These are phyloP conservation scores for Chaetogeoica ovagalla DNA, from an alignment of 2,888 invertebrate species.

Conservation along the genomic window DNA sequence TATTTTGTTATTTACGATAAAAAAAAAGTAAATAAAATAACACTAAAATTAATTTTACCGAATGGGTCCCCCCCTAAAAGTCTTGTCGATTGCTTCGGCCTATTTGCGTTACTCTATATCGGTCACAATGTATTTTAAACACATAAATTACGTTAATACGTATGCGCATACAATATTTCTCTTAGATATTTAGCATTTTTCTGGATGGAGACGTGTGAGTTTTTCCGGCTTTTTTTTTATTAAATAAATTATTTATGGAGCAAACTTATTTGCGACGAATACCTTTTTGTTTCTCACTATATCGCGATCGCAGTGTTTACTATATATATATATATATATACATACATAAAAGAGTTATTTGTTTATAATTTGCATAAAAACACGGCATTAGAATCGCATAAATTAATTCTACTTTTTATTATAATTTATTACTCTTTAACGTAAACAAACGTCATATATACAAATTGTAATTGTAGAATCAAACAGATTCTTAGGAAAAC, in stretches of 20 bases:
- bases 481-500: neutral
- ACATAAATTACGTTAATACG: neutral
- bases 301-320: neutral
- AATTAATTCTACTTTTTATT: neutral
- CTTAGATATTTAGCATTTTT: neutral
- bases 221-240: neutral
- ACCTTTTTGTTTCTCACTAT: neutral
- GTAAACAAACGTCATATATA: neutral
- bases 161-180: neutral
- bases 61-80: no score
- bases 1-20: no score
- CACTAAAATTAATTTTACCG: no score
- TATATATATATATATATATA: no score
- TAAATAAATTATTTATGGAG: neutral
- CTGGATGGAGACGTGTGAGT: neutral
- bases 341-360: neutral
- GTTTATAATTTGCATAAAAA: slow-evolving; percentile 10
- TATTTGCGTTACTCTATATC: no score
- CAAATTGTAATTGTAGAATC: no score
- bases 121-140: no score
- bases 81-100: no score
- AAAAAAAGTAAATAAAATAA: no score
- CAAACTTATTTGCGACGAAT: neutral
- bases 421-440: neutral
- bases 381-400: neutral